Evolutionary conservation across 2,113 vertebrate species (phyloP).

Genomic region (Callaeas wilsoni): DNA sequence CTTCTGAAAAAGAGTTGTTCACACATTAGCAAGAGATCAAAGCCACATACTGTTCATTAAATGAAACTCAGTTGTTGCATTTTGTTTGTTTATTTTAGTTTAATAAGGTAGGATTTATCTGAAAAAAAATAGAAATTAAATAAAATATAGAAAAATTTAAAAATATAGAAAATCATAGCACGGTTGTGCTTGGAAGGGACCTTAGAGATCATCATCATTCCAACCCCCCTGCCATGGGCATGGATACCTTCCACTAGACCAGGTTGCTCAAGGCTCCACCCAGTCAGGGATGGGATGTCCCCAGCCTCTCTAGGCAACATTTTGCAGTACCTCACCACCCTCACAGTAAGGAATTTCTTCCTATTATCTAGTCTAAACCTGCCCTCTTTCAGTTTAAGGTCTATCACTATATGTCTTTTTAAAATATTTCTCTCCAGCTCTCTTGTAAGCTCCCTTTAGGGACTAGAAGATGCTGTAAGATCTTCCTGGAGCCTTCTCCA

Average conservation of each 20-base stretch:
- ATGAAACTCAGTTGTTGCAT: background rate
- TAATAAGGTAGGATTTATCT: background rate
- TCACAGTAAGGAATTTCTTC: background rate
- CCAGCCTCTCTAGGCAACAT: background rate
- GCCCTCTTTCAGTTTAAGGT: background rate
- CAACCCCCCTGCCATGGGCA: accelerated
- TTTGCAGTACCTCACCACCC: background rate
- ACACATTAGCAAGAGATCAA: background rate
- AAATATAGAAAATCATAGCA: background rate
- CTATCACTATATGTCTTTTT: background rate
- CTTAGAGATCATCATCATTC: background rate
- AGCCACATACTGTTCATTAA: background rate
- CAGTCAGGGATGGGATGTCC: background rate
- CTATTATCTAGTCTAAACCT: no score
- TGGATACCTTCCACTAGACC: background rate
- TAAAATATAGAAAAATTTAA: background rate
- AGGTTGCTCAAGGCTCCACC: background rate
- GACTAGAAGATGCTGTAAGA: background rate
- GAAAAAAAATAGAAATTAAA: background rate
- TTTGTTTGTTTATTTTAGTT: background rate
- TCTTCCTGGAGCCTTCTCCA: background rate
- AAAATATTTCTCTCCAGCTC: background rate
- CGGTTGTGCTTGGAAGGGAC: background rate
- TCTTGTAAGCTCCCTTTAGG: background rate
- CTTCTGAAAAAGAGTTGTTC: background rate